phyloP scores from a whole-genome alignment of 2,113 vertebrate species.

The Brachionichthys hirsutus region DNA sequence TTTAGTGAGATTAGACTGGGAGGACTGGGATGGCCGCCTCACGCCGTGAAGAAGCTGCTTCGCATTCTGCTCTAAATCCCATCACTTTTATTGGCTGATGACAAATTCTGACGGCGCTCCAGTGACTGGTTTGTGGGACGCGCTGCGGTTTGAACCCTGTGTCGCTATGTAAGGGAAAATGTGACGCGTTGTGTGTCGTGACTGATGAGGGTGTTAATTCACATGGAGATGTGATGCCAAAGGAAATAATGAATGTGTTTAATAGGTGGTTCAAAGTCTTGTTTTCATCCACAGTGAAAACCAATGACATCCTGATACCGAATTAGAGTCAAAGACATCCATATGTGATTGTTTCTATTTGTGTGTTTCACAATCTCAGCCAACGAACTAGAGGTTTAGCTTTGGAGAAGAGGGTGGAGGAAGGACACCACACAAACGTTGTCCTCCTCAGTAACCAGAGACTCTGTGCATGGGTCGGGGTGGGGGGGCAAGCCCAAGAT shows the following conservation, averaged over 20 bases:
- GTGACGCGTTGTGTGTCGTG: conserved; percentile 53
- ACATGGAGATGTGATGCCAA: conserved; percentile 53
- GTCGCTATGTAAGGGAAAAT: conserved; percentile 60
- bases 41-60: conserved; percentile 17
- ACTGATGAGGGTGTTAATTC: conserved; percentile 63
- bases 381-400: conserved; percentile 1
- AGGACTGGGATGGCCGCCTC: neutral
- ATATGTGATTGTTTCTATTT: neutral
- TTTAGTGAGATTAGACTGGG: neutral
- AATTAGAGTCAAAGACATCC: neutral
- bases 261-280: conserved; percentile 64
- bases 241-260: conserved; percentile 60
- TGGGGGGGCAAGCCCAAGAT: conserved; percentile 66
- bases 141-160: conserved; percentile 44
- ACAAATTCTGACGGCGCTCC: conserved; percentile 17
- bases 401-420: conserved; percentile 7
- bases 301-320: neutral
- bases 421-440: conserved; percentile 48
- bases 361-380: conserved; percentile 6
- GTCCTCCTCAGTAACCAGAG: conserved; percentile 56
- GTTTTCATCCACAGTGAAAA: no score
- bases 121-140: conserved; percentile 19
- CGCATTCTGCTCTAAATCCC: conserved; percentile 52
- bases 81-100: conserved; percentile 67
- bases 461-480: conserved; percentile 8